phyloP scores from a whole-genome alignment of 2,113 vertebrate species.

The Furnarius figulus region DNA sequence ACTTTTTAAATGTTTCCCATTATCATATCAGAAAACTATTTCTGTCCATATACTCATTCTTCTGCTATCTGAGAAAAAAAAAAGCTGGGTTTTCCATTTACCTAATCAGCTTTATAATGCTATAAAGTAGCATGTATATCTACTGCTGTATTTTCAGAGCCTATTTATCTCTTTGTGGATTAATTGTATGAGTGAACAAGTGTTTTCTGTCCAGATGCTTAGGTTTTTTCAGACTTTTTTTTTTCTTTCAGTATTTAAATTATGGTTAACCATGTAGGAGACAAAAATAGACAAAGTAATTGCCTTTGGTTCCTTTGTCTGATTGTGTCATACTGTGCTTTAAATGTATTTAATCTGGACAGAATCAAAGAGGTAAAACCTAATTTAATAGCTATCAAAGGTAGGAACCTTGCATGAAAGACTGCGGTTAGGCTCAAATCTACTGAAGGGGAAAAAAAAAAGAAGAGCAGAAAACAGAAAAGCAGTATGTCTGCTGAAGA shows the following conservation, averaged over 20 bases:
- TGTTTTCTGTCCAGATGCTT: not conserved
- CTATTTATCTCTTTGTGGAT: not conserved
- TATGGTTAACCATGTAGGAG: constrained; percentile 40
- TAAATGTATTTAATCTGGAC: constrained; percentile 69
- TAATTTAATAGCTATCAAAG: constrained; percentile 70
- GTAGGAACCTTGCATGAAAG: not conserved
- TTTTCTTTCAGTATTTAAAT: constrained; percentile 44
- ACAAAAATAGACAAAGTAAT: constrained; percentile 61
- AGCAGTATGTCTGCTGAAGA: not conserved
- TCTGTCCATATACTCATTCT: not conserved
- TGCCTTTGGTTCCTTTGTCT: constrained; percentile 51
- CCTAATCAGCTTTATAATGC: not conserved
- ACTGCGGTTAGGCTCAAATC: not conserved
- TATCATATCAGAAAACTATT: not conserved
- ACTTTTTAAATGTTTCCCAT: not conserved
- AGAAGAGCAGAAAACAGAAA: not conserved
- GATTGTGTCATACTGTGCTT: constrained; percentile 39
- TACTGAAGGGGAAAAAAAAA: not conserved
- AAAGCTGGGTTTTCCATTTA: not conserved
- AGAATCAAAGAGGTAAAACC: constrained; percentile 47
- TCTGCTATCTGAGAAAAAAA: not conserved
- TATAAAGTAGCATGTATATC: not conserved
- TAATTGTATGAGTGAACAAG: not conserved
- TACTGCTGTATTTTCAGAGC: not conserved
- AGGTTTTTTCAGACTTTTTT: not conserved